Conservation (phyloP, 2,888 invertebrate species). For the Pharmacophagus antenor region DNA sequence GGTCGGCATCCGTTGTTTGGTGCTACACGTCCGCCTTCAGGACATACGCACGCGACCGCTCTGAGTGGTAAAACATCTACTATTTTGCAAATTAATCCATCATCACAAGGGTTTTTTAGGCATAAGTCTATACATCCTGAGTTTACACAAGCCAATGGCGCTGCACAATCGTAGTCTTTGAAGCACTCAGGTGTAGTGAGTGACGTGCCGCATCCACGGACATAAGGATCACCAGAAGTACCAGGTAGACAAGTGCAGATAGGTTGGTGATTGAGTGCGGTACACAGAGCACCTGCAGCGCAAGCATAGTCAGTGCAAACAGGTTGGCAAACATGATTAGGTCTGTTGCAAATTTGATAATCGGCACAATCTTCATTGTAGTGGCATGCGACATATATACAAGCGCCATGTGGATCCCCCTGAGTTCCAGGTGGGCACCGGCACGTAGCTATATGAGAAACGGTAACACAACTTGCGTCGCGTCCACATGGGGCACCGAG, state of each 20-base stretch:
- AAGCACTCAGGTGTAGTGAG: conserved; percentile 82
- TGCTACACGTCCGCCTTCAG: conserved; percentile 88
- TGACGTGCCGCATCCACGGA: conserved; percentile 69
- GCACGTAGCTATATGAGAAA: conserved; percentile 89
- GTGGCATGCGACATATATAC: conserved; percentile 91
- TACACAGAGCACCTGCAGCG: conserved; percentile 88
- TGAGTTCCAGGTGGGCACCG: conserved; percentile 92
- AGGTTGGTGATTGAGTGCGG: conserved; percentile 87
- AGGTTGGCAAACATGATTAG: conserved; percentile 90
- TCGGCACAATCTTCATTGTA: conserved; percentile 94
- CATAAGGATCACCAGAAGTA: conserved; percentile 89
- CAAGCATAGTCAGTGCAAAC: conserved; percentile 92
- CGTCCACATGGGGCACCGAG: conserved; percentile 87
- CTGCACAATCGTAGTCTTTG: conserved; percentile 88
- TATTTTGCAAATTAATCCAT: conserved; percentile 89
- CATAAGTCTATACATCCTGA: conserved; percentile 90
- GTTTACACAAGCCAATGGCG: conserved; percentile 88
- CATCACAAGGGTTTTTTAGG: conserved; percentile 85
- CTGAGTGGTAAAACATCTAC: conserved; percentile 89
- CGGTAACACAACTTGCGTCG: conserved; percentile 87
- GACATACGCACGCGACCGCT: conserved; percentile 93
- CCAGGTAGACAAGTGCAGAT: conserved; percentile 89
- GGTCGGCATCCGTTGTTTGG: conserved; percentile 86
- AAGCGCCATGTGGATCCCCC: conserved; percentile 90
- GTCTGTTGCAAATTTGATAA: conserved; percentile 90